phyloP scores from a whole-genome alignment of 1,140 invertebrate species.

The Pomacea maculata region DNA sequence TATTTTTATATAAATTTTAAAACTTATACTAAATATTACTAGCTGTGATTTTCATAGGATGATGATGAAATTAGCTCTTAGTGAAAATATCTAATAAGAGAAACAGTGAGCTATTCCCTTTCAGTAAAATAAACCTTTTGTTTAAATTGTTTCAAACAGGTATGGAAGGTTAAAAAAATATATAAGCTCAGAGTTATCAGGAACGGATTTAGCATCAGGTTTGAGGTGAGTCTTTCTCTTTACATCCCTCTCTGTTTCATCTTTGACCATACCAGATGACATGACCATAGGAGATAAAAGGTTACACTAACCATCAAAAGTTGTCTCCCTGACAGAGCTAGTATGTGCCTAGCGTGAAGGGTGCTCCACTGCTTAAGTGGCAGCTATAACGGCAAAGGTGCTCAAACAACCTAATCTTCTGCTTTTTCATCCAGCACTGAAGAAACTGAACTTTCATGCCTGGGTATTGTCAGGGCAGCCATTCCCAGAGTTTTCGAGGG shows the following conservation, averaged over 20 bases:
- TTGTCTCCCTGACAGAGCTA: neutral
- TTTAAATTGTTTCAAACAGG: conserved; percentile 66
- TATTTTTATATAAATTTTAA: neutral
- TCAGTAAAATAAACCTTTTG: neutral
- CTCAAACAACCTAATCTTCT: too few species aligned
- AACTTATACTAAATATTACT: neutral
- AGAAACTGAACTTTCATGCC: too few species aligned
- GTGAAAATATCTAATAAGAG: neutral
- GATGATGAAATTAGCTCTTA: too few species aligned
- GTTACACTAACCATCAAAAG: neutral
- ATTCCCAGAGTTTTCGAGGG: too few species aligned
- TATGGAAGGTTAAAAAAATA: conserved; percentile 95
- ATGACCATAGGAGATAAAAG: neutral
- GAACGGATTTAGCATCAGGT: conserved; percentile 25
- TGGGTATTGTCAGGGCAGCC: too few species aligned
- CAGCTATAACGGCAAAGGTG: too few species aligned
- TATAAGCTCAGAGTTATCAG: conserved; percentile 73
- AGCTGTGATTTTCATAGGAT: neutral
- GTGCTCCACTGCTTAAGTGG: too few species aligned
- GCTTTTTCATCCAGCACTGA: too few species aligned
- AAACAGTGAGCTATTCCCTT: neutral
- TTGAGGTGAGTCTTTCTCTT: conserved; percentile 4
- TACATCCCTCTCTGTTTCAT: neutral
- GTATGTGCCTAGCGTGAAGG: too few species aligned
- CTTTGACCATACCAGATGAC: neutral